Conservation (phyloP, 2,888 invertebrate genomes). For the Scelioninae gen. 1 region DNA sequence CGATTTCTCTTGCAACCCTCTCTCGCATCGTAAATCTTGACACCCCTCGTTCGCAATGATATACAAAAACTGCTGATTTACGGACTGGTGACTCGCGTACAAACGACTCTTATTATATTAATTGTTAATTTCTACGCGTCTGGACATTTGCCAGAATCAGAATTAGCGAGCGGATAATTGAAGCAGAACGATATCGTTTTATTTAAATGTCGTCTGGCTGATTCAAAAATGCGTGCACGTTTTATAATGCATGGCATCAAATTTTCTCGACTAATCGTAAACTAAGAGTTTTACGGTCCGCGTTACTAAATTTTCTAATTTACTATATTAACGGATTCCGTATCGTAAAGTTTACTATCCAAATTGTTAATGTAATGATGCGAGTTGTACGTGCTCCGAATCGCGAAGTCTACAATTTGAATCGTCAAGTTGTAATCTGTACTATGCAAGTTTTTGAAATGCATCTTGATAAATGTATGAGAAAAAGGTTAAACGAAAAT, state of each 20-base stretch:
- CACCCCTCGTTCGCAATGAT: slow-evolving; percentile 54
- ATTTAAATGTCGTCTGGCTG: too few relatives aligned
- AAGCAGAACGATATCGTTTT: too few relatives aligned
- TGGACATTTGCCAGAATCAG: not conserved
- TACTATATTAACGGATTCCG: not conserved
- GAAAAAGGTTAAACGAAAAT: too few relatives aligned
- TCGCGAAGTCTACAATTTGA: not conserved
- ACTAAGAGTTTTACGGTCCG: not conserved
- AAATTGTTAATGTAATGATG: slow-evolving; percentile 6
- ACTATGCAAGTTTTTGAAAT: too few relatives aligned
- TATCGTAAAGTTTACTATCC: slow-evolving; percentile 1
- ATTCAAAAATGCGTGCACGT: too few relatives aligned
- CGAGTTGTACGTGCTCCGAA: too few relatives aligned
- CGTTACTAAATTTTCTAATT: not conserved
- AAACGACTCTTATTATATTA: slow-evolving; percentile 58
- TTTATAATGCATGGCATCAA: too few relatives aligned
- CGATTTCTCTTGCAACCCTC: slow-evolving; percentile 48
- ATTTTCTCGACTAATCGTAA: not conserved
- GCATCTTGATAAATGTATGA: too few relatives aligned
- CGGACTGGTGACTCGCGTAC: slow-evolving; percentile 44
- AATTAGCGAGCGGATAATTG: too few relatives aligned
- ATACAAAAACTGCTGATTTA: slow-evolving; percentile 62
- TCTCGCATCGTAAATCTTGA: slow-evolving; percentile 56
- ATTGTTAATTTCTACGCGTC: slow-evolving; percentile 36
- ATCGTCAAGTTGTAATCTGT: not conserved